Evolutionary conservation across 2,888 invertebrate genomes (phyloP).

Genomic region (Altica lythri): DNA sequence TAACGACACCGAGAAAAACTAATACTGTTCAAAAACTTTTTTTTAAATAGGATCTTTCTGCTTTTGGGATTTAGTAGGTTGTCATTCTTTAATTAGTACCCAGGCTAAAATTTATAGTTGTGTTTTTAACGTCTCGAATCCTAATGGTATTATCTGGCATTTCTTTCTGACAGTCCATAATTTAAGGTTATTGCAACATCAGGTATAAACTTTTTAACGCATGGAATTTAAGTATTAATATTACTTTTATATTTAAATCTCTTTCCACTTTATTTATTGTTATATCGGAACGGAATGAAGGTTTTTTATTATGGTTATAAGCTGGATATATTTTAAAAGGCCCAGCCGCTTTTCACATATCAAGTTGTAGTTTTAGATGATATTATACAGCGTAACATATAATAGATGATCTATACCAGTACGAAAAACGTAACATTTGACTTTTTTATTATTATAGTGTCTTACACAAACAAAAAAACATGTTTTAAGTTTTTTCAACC

Average conservation of each 20-base stretch:
- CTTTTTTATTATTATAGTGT: too few relatives aligned
- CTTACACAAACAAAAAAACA: too few relatives aligned
- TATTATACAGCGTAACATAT: too few relatives aligned
- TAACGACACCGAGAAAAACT: too few relatives aligned
- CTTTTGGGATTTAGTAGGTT: conserved; percentile 32
- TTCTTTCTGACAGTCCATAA: conserved; percentile 48
- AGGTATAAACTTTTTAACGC: conserved; percentile 36
- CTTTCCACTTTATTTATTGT: conserved; percentile 38
- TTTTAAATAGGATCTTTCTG: too few relatives aligned
- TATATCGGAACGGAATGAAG: conserved; percentile 33
- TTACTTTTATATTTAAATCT: conserved; percentile 45
- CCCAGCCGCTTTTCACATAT: conserved; percentile 31
- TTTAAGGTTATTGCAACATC: conserved; percentile 45
- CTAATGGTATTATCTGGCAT: conserved; percentile 48
- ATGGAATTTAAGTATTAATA: conserved; percentile 42
- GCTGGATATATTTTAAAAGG: conserved; percentile 39
- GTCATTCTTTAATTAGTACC: conserved; percentile 40
- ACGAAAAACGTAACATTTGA: too few relatives aligned
- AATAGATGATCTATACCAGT: too few relatives aligned
- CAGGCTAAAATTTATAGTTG: conserved; percentile 39
- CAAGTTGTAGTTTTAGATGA: background rate
- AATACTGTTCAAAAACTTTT: too few relatives aligned
- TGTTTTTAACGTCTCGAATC: conserved; percentile 38
- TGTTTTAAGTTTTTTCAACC: too few relatives aligned
- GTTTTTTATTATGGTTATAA: conserved; percentile 32